These are phyloP conservation scores for Tylochromis polylepis DNA, from an alignment of 2,113 vertebrate species.

Conservation along the genomic window DNA sequence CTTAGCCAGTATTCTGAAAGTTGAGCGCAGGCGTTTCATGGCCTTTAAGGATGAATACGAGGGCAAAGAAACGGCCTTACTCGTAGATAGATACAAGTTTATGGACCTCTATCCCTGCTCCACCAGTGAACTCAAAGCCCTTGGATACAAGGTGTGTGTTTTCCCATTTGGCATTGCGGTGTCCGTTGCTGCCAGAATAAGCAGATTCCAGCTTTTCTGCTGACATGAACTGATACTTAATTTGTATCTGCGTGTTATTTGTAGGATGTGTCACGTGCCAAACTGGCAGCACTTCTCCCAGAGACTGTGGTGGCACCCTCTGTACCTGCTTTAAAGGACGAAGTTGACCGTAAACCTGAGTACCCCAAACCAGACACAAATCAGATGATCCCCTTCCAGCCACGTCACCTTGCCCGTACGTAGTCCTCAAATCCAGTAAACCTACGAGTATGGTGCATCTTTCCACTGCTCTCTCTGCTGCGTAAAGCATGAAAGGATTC, in stretches of 20 bases:
- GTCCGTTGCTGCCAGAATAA: not conserved
- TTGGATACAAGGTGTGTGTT: constrained; percentile 90
- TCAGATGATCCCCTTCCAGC: constrained; percentile 99
- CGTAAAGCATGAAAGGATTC: not conserved
- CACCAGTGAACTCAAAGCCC: constrained; percentile 91
- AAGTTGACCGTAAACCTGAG: constrained; percentile 92
- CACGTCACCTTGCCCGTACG: constrained; percentile 95
- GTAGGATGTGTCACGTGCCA: constrained; percentile 95
- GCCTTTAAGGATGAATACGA: constrained; percentile 98
- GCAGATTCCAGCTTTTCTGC: constrained; percentile 22
- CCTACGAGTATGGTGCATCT: not conserved
- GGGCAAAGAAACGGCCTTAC: constrained; percentile 94
- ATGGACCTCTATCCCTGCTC: constrained; percentile 99
- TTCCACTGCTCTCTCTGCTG: not conserved
- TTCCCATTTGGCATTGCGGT: accelerated
- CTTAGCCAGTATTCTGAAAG: constrained; percentile 96
- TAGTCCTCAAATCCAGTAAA: not conserved
- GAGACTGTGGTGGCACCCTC: constrained; percentile 93
- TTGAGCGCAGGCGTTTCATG: constrained; percentile 91
- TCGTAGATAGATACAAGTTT: constrained; percentile 97
- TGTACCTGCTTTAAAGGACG: constrained; percentile 87
- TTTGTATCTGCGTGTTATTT: not conserved
- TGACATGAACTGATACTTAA: not conserved
- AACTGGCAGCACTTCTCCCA: constrained; percentile 87
- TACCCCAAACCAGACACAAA: constrained; percentile 98